Percentiles rank a stretch among this genome's conserved stretches.
Conservation (phyloP, 2,113 vertebrate genomes). For the Apaloderma vittatum region DNA sequence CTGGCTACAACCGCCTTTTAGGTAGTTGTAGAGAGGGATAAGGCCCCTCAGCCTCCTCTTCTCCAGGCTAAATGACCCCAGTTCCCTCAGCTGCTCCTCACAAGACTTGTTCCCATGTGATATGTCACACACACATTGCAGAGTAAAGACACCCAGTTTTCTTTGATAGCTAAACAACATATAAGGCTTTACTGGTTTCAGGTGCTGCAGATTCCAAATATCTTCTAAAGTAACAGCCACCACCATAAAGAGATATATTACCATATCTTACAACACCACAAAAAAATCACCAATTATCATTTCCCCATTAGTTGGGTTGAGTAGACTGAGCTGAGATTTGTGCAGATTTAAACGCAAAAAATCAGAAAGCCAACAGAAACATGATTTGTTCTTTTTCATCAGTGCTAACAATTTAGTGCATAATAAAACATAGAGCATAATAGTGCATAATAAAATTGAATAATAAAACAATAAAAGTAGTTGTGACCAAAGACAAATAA, state of each 20-base stretch:
- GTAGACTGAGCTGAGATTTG: neutral
- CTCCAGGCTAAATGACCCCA: neutral
- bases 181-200: neutral
- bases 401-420: neutral
- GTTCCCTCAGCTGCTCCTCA: neutral
- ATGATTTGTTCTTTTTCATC: neutral
- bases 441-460: too few relatives aligned
- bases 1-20: neutral
- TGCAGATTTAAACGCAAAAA: neutral
- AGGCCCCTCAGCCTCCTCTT: neutral
- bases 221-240: neutral
- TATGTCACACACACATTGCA: neutral
- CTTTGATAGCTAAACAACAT: neutral
- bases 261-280: neutral
- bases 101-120: neutral
- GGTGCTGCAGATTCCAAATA: neutral
- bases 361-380: neutral
- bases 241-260: neutral
- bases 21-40: fast-evolving
- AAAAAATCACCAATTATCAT: neutral
- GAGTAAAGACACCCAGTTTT: neutral
- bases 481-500: neutral
- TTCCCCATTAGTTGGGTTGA: neutral
- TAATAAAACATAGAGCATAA: neutral
- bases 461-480: neutral